A percentile compares a stretch with the other conserved stretches of the same genome.
These are phyloP conservation scores for Drosophila birchii DNA, from an alignment of 2,888 invertebrate species.

Conservation along the genomic window DNA sequence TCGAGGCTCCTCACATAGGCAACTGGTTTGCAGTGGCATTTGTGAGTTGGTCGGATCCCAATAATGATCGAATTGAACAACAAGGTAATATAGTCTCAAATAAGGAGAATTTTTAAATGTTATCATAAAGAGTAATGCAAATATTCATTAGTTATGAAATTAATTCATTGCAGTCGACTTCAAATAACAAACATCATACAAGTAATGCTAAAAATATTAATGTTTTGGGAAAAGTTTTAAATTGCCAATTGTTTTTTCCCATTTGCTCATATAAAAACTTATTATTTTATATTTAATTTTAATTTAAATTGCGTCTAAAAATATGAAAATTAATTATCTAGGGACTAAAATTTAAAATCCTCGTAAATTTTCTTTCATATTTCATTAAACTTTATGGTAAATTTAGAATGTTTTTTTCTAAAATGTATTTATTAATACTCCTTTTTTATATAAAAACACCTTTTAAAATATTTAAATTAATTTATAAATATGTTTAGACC, in stretches of 20 bases:
- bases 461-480: background rate
- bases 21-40: conserved; percentile 93
- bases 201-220: background rate
- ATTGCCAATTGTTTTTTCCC: background rate
- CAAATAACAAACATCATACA: background rate
- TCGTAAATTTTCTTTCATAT: background rate
- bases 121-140: background rate
- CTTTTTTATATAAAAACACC: background rate
- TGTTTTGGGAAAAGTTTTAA: background rate
- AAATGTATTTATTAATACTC: background rate
- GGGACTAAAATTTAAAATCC: background rate
- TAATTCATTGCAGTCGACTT: conserved; percentile 5
- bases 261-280: background rate
- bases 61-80: conserved; percentile 89
- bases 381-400: background rate
- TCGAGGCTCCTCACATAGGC: conserved; percentile 89
- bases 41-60: conserved; percentile 91
- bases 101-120: background rate
- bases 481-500: background rate
- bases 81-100: conserved; percentile 86
- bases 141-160: background rate
- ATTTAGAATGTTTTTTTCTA: background rate
- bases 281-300: background rate
- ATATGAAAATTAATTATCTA: background rate
- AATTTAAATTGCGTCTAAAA: background rate